Evolutionary conservation across 2,888 invertebrate species (phyloP), one percentile per base, ranked within the genome.

Genomic region (Chloroclystis v-ata): DNA sequence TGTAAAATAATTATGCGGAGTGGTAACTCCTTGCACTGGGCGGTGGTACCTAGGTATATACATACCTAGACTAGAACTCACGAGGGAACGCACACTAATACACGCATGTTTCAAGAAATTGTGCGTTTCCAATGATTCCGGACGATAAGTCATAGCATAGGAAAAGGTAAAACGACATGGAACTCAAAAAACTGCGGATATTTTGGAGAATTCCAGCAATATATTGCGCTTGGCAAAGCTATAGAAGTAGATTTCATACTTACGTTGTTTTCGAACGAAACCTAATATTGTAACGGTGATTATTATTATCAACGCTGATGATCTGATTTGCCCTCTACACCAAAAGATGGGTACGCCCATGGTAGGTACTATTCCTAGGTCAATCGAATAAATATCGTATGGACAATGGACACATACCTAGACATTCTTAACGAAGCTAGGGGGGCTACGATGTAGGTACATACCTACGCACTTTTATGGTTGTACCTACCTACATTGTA

Each of bases 71-170:
- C 42, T 44, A 33, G 41, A 46, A 45, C 45, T 45, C 39, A 42
- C 39, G 37, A 43, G 39, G 43, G 43, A 50, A 52, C 55, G 55
- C 59, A 58, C 60, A 49, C 59, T 50, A 49, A 41, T 41, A 28
- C 60, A 69, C 68, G 69, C 67, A 68, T 65, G 63, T 67, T 65
- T 66, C 61, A 60, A 63, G 59, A 56, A 53, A 46, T 37, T 28
- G 52, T 28, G 37, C 16, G 60, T 59, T 54, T 61, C 52, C 68
- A 65, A 56, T 65, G 44, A 11, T 10, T n/a, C n/a, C n/a, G 9
- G n/a, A 5, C 42, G 32, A 13, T 37, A 12, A 20, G 13, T 38
- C n/a, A 20, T 20, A 20, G 20, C 12, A 1, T 29, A 9, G 4
- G 1, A 13, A 30, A 13, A 8, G 30, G 13, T 13, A 30, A 13